Conservation (phyloP, 2,113 vertebrate species). For the Sylvietta virens region DNA sequence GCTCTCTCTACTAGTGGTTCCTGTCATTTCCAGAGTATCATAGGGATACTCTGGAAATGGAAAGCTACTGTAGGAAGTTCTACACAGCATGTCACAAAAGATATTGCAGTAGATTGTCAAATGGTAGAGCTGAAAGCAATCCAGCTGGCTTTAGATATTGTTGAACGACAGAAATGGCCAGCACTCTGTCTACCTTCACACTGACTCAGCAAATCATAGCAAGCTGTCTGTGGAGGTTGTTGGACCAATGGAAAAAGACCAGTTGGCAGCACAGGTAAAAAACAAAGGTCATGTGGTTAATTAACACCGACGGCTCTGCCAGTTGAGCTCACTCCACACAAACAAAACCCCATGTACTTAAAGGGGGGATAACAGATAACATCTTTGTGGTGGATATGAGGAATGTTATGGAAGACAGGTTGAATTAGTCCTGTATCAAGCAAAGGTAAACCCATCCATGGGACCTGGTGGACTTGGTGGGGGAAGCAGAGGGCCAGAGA, state of each 20-base stretch:
- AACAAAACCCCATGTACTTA: background rate
- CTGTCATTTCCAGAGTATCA: too few relatives aligned
- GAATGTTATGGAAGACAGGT: background rate
- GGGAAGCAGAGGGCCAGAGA: background rate
- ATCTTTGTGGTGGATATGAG: too few relatives aligned
- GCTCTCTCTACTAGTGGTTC: background rate
- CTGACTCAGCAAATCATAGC: too few relatives aligned
- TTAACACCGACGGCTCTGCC: background rate
- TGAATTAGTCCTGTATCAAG: too few relatives aligned
- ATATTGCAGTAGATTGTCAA: background rate
- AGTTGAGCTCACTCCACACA: background rate
- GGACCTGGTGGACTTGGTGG: background rate
- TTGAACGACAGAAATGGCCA: background rate
- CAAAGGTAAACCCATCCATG: background rate
- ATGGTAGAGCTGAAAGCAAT: background rate
- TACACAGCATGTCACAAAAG: background rate
- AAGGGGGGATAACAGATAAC: background rate
- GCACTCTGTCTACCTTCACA: background rate
- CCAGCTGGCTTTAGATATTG: background rate
- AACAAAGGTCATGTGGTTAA: background rate
- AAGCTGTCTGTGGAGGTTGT: background rate
- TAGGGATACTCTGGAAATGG: background rate
- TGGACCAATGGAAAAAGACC: background rate
- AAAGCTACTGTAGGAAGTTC: background rate
- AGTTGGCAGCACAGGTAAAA: background rate